Evolutionary conservation across 2,113 vertebrate species (phyloP).

Genomic region (Clinocottus analis): DNA sequence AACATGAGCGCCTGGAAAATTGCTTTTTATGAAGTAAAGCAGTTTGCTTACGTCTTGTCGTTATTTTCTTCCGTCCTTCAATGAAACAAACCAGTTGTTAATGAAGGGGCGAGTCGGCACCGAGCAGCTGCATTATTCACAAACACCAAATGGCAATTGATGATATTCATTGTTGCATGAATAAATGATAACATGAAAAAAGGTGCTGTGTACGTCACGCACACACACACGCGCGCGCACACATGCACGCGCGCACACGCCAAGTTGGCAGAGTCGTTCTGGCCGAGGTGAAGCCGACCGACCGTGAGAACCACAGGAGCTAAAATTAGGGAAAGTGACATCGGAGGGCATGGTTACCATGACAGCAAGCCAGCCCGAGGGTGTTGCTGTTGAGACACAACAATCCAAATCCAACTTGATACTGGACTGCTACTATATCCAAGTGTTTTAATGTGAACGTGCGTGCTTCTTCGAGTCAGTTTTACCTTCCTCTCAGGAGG

Average conservation of each 20-base stretch:
- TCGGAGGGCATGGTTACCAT: slow-evolving; percentile 72
- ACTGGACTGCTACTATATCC: slow-evolving; percentile 35
- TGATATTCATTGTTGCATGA: slow-evolving; percentile 37
- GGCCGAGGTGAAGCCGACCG: slow-evolving; percentile 40
- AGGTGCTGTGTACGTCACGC: slow-evolving; percentile 4
- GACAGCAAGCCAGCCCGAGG: slow-evolving; percentile 68
- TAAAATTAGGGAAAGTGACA: slow-evolving; percentile 76
- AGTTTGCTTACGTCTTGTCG: slow-evolving; percentile 21
- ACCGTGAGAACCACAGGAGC: slow-evolving; percentile 60
- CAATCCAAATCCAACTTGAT: slow-evolving; percentile 49
- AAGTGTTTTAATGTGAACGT: slow-evolving; percentile 12
- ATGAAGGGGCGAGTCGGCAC: slow-evolving; percentile 12
- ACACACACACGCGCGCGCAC: neutral
- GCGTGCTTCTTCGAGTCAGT: neutral
- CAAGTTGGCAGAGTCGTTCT: slow-evolving; percentile 9
- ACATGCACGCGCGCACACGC: neutral
- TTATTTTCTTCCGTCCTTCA: neutral
- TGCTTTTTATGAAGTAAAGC: slow-evolving; percentile 11
- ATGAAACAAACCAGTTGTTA: slow-evolving; percentile 37
- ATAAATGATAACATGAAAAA: slow-evolving; percentile 55
- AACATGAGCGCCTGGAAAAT: neutral
- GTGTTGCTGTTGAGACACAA: slow-evolving; percentile 43
- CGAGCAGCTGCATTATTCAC: slow-evolving; percentile 45
- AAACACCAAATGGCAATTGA: slow-evolving; percentile 35
- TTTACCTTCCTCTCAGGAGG: neutral